Base-by-base conservation (phyloP, 2,888 invertebrate species). In the Coleophora deauratella region DNA sequence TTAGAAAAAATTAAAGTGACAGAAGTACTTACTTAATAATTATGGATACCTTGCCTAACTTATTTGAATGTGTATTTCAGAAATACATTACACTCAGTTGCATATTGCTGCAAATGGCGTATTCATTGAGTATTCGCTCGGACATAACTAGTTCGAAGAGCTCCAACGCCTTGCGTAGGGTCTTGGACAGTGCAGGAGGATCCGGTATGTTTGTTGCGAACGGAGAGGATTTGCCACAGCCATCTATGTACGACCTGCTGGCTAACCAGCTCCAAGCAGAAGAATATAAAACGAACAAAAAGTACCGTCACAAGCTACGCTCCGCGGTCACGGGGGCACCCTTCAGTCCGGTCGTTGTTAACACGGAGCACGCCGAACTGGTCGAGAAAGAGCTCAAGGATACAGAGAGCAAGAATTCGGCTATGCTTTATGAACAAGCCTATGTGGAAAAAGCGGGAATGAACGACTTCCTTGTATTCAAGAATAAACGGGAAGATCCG, bases 401-500 rank as follows among this genome's bases (percentile, higher is more conserved):
- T 6, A 49, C 62, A 0, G 32, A 69, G 3, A 8, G 43, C 0
- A 43, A 58, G 1, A 54, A 63, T 2, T 38, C 54, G 0, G 69
- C 79, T 0, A 69, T 68, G 0, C 33, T 77, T 0, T 38, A 55
- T 9, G 65, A 72, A 4, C 57, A 46, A 6, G 72, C 78, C 0
- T 64, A 54, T 30, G 49, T 82, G 0, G 59, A 75, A 45, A 54
- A 63, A 0, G 42, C 47, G 9, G 81, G 80, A 0, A 49, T 37
- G 27, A 64, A 75, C 28, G 80, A 82, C 41, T 82, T 58, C 33
- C 57, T 82, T 1, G 81, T 81, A 0, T 51, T 82, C 42, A 50
- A 52, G 1, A 48, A 66, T 0, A 55, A 55, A 0, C 9, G 43
- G 0, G 0, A 27, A 0, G 80, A 81, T 43, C 58, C 66, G 0